Base-by-base conservation (phyloP, 2,888 invertebrate genomes). In the Caenorhabditis uteleia region DNA sequence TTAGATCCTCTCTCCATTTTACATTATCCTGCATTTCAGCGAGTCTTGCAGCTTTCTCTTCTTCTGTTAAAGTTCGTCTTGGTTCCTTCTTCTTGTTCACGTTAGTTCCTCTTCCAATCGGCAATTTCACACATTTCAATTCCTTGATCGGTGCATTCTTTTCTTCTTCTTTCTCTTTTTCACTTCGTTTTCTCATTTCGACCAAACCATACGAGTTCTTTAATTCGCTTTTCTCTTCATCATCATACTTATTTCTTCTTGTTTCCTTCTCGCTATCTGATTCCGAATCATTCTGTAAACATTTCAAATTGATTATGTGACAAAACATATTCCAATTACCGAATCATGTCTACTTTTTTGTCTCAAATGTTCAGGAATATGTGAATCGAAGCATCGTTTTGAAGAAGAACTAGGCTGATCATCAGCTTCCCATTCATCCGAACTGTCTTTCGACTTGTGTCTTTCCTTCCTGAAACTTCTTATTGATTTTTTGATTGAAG, bases 21-120 rank as follows among this genome's bases (percentile, higher is more conserved):
- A 62, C 78, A 45, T 80, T 79, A 10, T 59, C 67, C 60, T 69
- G 53, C 76, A 79, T 77, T 46, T 71, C 78, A 6, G 54, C 58
- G 16, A 77, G 59, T 26, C 58, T 64, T 16, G 57, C 59, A 18
- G 65, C 76, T 33, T 66, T 71, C 44, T 78, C 76, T 27, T 68
- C 68, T 20, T 68, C 60, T 2, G 68, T 62, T 8, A 61, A 56
- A 31, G 40, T 44, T 8, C 50, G 54, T 12, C 57, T 46, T 16
- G 61, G 53, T 40, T 68, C 61, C 21, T 57, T 45, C 25, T 50
- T 57, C 29, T 60, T 54, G 10, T 34, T 50, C 25, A 18, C 42
- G 33, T 34, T 31, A n/a, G 16, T 27, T 7, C 58, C 61, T 7
- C 60, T 47, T 2, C 55, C 58, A 1, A 56, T 68, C 0, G 59